Evolutionary conservation across 2,113 vertebrate genomes (phyloP), one percentile per base, ranked within the genome.

Genomic region (Tamias sibiricus): DNA sequence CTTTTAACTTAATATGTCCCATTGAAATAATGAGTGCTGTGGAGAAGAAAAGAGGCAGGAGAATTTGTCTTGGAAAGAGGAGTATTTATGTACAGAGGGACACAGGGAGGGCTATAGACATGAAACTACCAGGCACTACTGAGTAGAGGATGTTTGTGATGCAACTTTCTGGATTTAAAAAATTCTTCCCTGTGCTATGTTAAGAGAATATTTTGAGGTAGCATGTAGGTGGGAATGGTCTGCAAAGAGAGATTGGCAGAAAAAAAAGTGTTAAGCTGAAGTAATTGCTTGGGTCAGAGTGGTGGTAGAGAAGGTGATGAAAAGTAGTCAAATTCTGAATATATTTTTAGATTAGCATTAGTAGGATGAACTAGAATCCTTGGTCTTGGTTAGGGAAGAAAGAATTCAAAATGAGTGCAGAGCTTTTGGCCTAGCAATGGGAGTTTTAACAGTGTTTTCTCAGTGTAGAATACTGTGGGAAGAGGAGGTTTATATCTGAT

Each of bases 141-240:
- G 24, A 62, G 26, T 26, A 47, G 22, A 72, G n/a, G 8, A 13
- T 4, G 14, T 22, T 59, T 13, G 20, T 64, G 14, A 69, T 85
- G 4, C 11, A 54, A 71, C 14, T 24, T 68, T 20, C 26, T 1
- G 9, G 3, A 17, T 42, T 86, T 44, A n/a, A 87, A n/a, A 69
- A 17, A 49, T 10, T 0, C 1, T 68, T 84, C 42, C 42, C 7
- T 57, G 59, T 80, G 10, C 3, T 47, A 3, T 44, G 10, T 57
- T 42, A 68, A 54, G 37, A 79, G 35, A 68, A 66, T 14, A 14
- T 9, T 6, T 76, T 6, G 4, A 20, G 16, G 1, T 20, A 0
- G 2, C 4, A 28, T 57, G 20, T 14, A 76, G 4, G 1, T 44
- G 14, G 16, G 9, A n/a, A 57, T n/a, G 3, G 4, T 9, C 32